These are phyloP conservation scores for Leptoclinus maculatus DNA, from an alignment of 2,797 vertebrate species.

Conservation along the genomic window DNA sequence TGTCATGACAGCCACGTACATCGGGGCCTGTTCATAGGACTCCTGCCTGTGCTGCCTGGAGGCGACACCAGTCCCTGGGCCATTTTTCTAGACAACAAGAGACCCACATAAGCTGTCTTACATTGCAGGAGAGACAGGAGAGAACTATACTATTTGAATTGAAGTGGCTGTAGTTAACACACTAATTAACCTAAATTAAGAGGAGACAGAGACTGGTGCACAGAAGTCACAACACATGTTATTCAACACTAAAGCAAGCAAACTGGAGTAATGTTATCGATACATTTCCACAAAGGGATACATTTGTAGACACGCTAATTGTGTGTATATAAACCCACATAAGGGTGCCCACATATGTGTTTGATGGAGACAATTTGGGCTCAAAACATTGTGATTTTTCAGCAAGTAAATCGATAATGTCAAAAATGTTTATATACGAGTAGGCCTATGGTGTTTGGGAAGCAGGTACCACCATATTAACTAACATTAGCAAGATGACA, in stretches of 20 bases:
- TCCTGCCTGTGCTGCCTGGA: constrained; percentile 81
- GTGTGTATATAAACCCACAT: neutral
- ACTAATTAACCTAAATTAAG: constrained; percentile 23
- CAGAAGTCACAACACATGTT: constrained; percentile 6
- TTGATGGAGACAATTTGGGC: neutral
- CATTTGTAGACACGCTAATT: neutral
- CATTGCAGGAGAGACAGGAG: constrained; percentile 38
- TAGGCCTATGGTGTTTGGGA: neutral
- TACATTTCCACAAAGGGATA: neutral
- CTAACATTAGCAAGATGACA: neutral
- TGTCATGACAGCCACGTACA: constrained; percentile 92
- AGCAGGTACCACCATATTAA: neutral
- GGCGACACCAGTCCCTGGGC: constrained; percentile 54
- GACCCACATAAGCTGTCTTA: constrained; percentile 37
- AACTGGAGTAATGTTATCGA: neutral
- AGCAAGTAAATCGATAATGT: neutral
- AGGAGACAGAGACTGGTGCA: constrained; percentile 14
- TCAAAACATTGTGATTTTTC: neutral
- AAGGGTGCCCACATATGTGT: neutral
- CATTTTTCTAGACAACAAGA: constrained; percentile 85
- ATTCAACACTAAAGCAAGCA: neutral
- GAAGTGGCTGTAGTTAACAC: constrained; percentile 4
- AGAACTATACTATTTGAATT: constrained; percentile 38
- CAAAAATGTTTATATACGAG: neutral
- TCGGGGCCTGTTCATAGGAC: constrained; percentile 91